Evolutionary conservation across 2,888 invertebrate species (phyloP).

Genomic region (Oxyteleia sp.): DNA sequence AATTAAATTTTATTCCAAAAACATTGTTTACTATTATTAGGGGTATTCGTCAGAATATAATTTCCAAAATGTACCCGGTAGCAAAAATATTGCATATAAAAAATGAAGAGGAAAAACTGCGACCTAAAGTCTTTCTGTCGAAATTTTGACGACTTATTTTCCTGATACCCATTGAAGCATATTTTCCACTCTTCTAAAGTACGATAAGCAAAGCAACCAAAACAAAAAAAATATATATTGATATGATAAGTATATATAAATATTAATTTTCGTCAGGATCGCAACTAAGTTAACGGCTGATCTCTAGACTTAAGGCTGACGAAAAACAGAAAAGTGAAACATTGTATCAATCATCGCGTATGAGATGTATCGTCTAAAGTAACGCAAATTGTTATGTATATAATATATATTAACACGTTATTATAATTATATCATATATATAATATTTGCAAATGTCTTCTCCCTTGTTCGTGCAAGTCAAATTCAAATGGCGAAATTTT

Average conservation of each 20-base stretch:
- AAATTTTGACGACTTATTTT: conserved; percentile 37
- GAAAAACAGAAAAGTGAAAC: conserved; percentile 29
- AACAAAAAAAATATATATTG: conserved; percentile 23
- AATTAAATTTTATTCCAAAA: too few species aligned
- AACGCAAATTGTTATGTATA: conserved; percentile 61
- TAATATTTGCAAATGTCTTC: conserved; percentile 77
- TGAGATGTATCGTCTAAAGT: conserved; percentile 23
- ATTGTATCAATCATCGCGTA: conserved; percentile 55
- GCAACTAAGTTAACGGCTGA: conserved; percentile 57
- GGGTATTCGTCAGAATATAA: not conserved
- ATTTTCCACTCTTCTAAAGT: conserved; percentile 48
- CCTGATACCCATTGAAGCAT: conserved; percentile 31
- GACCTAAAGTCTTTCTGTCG: conserved; percentile 52
- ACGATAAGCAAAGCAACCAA: conserved; percentile 28
- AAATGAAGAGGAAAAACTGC: conserved; percentile 26
- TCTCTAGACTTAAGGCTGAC: conserved; percentile 62
- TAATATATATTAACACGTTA: conserved; percentile 72
- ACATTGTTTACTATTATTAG: too few species aligned
- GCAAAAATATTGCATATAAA: conserved; percentile 1
- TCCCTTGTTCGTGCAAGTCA: conserved; percentile 61
- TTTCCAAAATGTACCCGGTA: not conserved
- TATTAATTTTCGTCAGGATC: conserved; percentile 18
- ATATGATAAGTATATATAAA: not conserved
- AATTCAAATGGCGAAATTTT: conserved; percentile 39
- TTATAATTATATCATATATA: conserved; percentile 75